These are phyloP conservation scores for Belonocnema kinseyi DNA, from an alignment of 1,140 invertebrate genomes.

Conservation along the genomic window DNA sequence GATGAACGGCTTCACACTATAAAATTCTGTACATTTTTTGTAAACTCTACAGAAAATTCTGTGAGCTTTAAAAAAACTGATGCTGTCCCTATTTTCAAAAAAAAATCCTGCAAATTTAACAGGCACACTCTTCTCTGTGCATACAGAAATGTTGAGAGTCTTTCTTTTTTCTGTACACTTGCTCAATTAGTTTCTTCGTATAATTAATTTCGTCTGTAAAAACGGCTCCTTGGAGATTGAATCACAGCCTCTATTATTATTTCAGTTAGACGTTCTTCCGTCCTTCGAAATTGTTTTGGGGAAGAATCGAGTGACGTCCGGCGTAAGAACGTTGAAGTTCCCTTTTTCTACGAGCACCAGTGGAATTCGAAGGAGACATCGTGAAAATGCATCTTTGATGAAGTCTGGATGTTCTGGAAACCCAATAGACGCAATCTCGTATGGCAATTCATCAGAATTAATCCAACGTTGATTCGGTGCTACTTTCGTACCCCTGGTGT, in stretches of 20 bases:
- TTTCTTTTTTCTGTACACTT: neutral
- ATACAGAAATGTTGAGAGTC: too few relatives aligned
- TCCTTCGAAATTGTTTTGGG: slow-evolving; percentile 2
- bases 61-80: too few relatives aligned
- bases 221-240: neutral
- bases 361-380: slow-evolving; percentile 12
- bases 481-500: neutral
- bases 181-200: neutral
- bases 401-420: slow-evolving; percentile 3
- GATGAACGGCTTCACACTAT: too few relatives aligned
- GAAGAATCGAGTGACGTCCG: neutral
- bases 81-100: too few relatives aligned
- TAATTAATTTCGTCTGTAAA: slow-evolving; percentile 8
- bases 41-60: too few relatives aligned
- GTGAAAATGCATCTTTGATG: slow-evolving; percentile 26
- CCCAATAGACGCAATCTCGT: slow-evolving; percentile 37
- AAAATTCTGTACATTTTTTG: too few relatives aligned
- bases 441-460: slow-evolving; percentile 52
- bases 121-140: too few relatives aligned
- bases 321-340: slow-evolving; percentile 10
- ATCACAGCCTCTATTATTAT: slow-evolving; percentile 5
- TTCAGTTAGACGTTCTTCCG: neutral
- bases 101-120: too few relatives aligned
- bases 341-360: slow-evolving; percentile 7
- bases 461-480: slow-evolving; percentile 41